These are phyloP conservation scores for Stomorhina lunata DNA, from an alignment of 2,888 invertebrate species.

Conservation along the genomic window DNA sequence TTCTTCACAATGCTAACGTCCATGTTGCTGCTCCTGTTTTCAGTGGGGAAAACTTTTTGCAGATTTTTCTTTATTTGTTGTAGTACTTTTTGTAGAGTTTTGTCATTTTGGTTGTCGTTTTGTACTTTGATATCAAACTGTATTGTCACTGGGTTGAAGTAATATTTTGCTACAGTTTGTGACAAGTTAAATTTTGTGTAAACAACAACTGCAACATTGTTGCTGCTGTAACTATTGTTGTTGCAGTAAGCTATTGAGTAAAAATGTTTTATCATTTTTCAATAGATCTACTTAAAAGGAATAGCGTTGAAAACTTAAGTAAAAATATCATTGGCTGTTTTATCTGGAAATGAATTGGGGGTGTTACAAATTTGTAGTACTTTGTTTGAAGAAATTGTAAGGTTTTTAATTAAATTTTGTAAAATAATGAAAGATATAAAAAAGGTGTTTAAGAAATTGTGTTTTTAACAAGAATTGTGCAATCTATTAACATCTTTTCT, in stretches of 20 bases:
- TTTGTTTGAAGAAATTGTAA: no score
- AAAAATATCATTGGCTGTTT: neutral
- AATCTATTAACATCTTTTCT: no score
- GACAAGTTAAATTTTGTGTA: constrained; percentile 13
- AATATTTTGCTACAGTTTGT: neutral
- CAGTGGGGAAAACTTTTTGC: neutral
- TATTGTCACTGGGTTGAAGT: constrained; percentile 4
- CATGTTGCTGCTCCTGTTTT: neutral
- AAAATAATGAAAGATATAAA: no score
- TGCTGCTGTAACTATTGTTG: neutral
- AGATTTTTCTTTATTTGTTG: neutral
- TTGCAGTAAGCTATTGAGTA: neutral
- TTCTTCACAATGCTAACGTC: neutral
- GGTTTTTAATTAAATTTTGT: no score
- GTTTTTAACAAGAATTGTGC: no score
- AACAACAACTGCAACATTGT: neutral
- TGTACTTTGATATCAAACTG: neutral
- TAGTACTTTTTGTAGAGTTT: neutral
- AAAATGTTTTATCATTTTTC: neutral
- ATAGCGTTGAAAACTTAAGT: neutral
- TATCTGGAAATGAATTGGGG: neutral
- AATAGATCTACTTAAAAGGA: neutral
- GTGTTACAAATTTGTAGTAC: neutral
- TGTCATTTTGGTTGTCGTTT: neutral
- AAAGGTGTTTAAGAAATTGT: no score